Evolutionary conservation across 2,113 vertebrate species (phyloP).

Genomic region (Cacatua alba): DNA sequence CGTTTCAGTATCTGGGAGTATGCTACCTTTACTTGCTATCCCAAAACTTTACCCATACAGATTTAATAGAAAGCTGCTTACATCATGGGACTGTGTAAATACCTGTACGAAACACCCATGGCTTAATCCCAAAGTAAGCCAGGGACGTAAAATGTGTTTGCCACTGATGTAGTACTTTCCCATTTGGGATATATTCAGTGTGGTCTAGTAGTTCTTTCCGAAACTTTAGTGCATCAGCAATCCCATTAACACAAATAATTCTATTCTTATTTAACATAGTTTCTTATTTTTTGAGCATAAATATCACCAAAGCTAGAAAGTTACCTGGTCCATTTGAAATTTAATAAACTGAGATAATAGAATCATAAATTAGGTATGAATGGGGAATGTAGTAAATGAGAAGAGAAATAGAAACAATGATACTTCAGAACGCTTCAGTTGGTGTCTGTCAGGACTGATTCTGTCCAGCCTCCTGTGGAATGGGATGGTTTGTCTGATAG

Average conservation of each 20-base stretch:
- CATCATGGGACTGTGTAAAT: not conserved
- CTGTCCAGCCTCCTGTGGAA: not conserved
- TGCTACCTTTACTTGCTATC: not conserved
- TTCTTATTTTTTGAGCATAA: not conserved
- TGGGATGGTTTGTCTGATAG: slow-evolving; percentile 25
- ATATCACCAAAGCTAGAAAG: not conserved
- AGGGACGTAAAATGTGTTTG: not conserved
- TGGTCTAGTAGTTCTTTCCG: not conserved
- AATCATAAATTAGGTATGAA: not conserved
- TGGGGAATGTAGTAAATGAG: not conserved
- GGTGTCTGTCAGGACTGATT: not conserved
- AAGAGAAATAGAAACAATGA: not conserved
- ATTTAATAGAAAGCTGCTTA: not conserved
- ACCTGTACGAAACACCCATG: not conserved
- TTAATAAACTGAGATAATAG: not conserved
- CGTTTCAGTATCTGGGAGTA: not conserved
- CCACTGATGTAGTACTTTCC: not conserved
- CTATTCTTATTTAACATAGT: not conserved
- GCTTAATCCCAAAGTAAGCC: not conserved
- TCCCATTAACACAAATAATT: not conserved
- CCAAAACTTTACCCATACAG: not conserved
- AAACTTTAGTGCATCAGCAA: not conserved
- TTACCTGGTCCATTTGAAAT: not conserved
- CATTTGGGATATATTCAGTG: not conserved
- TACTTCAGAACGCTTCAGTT: not conserved